Percentiles rank a stretch among this genome's conserved stretches.
Evolutionary conservation across 2,797 vertebrate genomes (phyloP).

Genomic region (Myotis pilosus): DNA sequence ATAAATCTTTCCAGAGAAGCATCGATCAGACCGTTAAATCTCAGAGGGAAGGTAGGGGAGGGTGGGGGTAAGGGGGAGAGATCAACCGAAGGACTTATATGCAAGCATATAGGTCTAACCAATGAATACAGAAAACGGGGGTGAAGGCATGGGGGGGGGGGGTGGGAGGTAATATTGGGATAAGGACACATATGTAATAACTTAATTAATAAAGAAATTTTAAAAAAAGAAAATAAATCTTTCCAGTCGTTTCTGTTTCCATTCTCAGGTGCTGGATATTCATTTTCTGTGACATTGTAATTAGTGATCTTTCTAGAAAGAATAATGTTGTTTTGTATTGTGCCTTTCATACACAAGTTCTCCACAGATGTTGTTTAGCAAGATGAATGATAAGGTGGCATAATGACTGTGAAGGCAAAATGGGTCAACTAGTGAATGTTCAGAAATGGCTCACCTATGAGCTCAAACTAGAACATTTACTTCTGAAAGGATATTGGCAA

Average conservation of each 20-base stretch:
- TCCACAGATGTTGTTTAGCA: conserved; percentile 61
- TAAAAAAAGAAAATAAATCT: neutral
- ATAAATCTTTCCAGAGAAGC: neutral
- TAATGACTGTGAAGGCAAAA: neutral
- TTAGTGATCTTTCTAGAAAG: conserved; percentile 54
- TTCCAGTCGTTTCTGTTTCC: neutral
- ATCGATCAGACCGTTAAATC: too few species aligned
- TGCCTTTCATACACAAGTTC: neutral
- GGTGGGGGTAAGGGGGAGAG: too few species aligned
- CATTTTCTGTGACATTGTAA: neutral
- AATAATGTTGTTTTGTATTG: conserved; percentile 33
- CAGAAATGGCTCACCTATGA: neutral
- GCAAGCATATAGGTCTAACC: too few species aligned
- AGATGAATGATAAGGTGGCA: conserved; percentile 27
- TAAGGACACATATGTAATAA: too few species aligned
- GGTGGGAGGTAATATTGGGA: too few species aligned
- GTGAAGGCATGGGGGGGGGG: too few species aligned
- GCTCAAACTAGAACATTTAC: neutral
- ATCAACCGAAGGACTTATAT: too few species aligned
- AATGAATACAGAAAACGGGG: too few species aligned
- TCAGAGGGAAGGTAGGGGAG: too few species aligned
- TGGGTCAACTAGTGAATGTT: neutral
- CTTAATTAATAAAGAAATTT: too few species aligned
- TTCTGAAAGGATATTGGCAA: conserved; percentile 3
- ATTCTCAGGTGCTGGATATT: neutral